Evolutionary conservation across 2,888 invertebrate genomes (phyloP).

Genomic region (Dorcus parallelipipedus): DNA sequence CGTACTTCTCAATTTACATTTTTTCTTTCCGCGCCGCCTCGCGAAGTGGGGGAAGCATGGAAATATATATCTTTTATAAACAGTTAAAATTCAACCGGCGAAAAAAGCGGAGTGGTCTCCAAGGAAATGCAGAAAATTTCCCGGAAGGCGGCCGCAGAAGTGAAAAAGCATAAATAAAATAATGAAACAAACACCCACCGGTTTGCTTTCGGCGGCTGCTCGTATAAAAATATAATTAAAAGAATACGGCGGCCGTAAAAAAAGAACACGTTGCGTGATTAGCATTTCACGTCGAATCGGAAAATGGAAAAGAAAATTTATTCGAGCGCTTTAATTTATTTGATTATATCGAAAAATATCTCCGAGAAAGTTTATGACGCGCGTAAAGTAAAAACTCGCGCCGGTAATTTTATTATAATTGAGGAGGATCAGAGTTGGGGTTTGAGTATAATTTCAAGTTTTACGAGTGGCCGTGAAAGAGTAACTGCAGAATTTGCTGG

Average conservation of each 20-base stretch:
- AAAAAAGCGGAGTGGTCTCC: conserved; percentile 2
- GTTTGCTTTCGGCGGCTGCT: not conserved
- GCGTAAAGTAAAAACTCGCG: conserved; percentile 4
- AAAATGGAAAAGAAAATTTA: not conserved
- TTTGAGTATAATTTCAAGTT: conserved; percentile 11
- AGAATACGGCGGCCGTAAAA: not conserved
- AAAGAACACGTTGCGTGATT: not conserved
- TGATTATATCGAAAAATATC: not conserved
- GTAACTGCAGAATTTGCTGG: conserved; percentile 3
- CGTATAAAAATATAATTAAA: not conserved
- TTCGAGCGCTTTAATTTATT: not conserved
- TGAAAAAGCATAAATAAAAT: not conserved
- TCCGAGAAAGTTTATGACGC: not conserved
- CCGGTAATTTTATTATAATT: conserved; percentile 14
- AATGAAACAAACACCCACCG: too few species aligned
- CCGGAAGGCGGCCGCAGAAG: not conserved
- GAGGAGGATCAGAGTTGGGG: conserved; percentile 5
- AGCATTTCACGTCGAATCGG: not conserved
- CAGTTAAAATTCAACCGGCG: not conserved
- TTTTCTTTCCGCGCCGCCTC: too few species aligned
- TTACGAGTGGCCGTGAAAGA: conserved; percentile 11
- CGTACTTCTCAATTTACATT: too few species aligned
- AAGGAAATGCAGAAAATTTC: conserved; percentile 5
- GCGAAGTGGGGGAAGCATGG: too few species aligned
- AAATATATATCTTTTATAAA: not conserved